Conservation (phyloP, 2,113 vertebrate species). For the Eupsittula cactorum region DNA sequence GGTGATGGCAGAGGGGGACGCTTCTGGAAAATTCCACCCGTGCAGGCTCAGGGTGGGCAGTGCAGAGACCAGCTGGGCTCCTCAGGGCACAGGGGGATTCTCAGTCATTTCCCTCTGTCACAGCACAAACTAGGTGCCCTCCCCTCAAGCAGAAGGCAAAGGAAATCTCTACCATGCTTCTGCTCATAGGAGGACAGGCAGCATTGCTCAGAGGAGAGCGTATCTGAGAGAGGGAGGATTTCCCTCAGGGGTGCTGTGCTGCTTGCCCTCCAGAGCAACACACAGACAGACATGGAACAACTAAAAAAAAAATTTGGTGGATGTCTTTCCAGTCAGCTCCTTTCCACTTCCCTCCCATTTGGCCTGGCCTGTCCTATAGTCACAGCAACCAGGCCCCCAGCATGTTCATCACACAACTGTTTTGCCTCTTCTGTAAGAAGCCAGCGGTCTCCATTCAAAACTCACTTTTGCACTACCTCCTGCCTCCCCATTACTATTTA, state of each 20-base stretch:
- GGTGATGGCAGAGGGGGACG: background rate
- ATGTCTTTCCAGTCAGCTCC: background rate
- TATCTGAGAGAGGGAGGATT: background rate
- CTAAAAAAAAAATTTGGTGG: background rate
- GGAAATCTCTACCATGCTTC: background rate
- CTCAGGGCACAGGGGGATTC: background rate
- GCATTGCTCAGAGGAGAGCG: background rate
- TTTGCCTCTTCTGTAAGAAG: background rate
- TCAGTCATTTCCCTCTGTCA: background rate
- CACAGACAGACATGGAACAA: background rate
- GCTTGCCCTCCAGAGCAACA: background rate
- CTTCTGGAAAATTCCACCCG: constrained; percentile 58
- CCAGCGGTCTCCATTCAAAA: background rate
- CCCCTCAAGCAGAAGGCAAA: background rate
- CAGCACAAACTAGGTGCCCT: background rate
- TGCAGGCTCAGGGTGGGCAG: background rate
- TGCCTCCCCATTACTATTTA: background rate
- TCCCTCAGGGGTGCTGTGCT: background rate
- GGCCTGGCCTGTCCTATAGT: background rate
- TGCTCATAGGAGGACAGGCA: background rate
- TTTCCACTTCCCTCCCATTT: background rate
- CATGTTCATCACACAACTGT: background rate
- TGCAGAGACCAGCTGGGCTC: background rate
- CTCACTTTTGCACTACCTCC: background rate
- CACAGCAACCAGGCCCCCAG: background rate